These are phyloP conservation scores for Orycteropus afer DNA, from an alignment of 2,113 vertebrate species.

Conservation along the genomic window DNA sequence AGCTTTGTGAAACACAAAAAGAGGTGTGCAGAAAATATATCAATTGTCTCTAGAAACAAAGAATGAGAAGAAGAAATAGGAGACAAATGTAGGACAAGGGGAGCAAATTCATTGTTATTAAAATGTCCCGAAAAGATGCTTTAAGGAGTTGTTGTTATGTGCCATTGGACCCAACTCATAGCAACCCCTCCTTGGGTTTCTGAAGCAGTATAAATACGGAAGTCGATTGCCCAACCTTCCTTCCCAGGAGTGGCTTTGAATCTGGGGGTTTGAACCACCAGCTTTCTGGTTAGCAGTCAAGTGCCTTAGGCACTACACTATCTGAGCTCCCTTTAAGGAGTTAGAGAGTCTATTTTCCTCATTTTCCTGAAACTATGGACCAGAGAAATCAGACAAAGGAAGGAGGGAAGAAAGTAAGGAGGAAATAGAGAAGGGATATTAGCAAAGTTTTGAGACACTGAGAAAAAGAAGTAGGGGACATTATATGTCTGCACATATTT, in stretches of 20 bases:
- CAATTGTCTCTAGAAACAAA: conserved; percentile 47
- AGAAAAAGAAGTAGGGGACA: not conserved
- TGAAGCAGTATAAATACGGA: no score
- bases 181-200: no score
- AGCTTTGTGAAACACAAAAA: conserved; percentile 12
- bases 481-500: not conserved
- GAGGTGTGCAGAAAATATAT: conserved; percentile 32
- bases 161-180: no score
- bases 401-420: not conserved
- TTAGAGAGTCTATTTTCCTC: not conserved
- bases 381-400: not conserved
- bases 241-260: no score
- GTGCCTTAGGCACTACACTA: no score
- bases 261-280: no score
- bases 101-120: conserved; percentile 1
- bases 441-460: not conserved
- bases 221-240: no score
- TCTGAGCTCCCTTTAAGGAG: not conserved
- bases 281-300: no score
- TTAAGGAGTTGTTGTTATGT: not conserved
- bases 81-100: not conserved
- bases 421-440: not conserved
- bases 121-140: not conserved
- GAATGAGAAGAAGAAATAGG: not conserved
- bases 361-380: not conserved